Evolutionary conservation across 2,888 invertebrate genomes (phyloP).

Genomic region (Drosophila phalerata): DNA sequence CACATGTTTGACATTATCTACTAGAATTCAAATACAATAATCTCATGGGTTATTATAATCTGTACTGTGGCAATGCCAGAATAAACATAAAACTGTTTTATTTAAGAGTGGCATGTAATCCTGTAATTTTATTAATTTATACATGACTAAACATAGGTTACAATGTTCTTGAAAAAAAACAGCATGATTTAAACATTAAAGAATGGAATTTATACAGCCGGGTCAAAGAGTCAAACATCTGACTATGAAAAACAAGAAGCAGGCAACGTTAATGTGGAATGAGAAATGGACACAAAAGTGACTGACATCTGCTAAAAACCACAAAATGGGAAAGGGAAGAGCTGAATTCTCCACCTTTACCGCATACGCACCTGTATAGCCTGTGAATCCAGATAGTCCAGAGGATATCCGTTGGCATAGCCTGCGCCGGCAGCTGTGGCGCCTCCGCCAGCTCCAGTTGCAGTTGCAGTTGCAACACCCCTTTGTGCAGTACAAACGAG

Average conservation of each 20-base stretch:
- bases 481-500: constrained; percentile 84
- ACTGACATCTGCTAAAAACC: constrained; percentile 56
- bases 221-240: constrained; percentile 2
- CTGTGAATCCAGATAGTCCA: constrained; percentile 81
- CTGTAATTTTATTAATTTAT: not conserved
- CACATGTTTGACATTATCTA: too few relatives aligned
- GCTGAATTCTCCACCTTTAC: not conserved
- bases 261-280: constrained; percentile 46
- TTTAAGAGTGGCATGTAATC: not conserved
- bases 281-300: constrained; percentile 29
- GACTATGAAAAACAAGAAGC: constrained; percentile 24
- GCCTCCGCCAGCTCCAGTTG: constrained; percentile 6
- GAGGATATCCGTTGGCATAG: constrained; percentile 76
- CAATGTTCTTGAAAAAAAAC: not conserved
- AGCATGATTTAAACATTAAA: constrained; percentile 35
- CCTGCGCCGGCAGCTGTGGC: constrained; percentile 47
- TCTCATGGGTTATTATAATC: not conserved
- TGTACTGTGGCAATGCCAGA: not conserved
- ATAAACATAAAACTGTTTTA: not conserved
- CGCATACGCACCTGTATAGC: constrained; percentile 82
- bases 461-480: constrained; percentile 43
- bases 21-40: not conserved
- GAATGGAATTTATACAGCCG: constrained; percentile 23
- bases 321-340: constrained; percentile 15
- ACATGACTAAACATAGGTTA: not conserved